These are phyloP conservation scores for Eupeodes latifasciatus DNA, from an alignment of 2,888 invertebrate genomes.

Conservation along the genomic window DNA sequence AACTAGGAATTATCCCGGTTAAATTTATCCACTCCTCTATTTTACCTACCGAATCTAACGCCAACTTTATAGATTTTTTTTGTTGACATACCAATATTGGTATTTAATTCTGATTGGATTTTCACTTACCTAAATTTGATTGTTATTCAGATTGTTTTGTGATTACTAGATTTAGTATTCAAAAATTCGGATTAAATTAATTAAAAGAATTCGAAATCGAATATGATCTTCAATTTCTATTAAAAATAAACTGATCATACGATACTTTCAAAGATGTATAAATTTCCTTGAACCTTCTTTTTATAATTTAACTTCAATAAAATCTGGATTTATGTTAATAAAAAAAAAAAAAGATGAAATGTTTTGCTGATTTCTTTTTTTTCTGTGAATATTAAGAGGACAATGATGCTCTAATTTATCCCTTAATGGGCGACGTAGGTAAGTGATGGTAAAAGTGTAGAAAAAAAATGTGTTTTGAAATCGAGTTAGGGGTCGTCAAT, in stretches of 20 bases:
- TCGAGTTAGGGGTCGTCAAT: no score
- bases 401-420: not conserved
- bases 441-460: not conserved
- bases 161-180: not conserved
- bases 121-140: not conserved
- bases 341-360: no score
- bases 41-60: not conserved
- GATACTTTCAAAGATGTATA: no score
- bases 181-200: not conserved
- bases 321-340: no score
- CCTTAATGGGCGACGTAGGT: no score
- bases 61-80: not conserved
- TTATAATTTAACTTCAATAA: no score
- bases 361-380: not conserved
- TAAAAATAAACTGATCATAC: not conserved
- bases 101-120: not conserved
- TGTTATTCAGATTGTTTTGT: not conserved
- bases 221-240: not conserved
- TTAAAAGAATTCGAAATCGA: not conserved
- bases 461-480: not conserved
- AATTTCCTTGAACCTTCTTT: no score
- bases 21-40: not conserved
- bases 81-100: not conserved
- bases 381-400: not conserved
- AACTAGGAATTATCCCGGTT: not conserved